Conservation (phyloP, 1,140 invertebrate genomes). For the Drosophila serrata region DNA sequence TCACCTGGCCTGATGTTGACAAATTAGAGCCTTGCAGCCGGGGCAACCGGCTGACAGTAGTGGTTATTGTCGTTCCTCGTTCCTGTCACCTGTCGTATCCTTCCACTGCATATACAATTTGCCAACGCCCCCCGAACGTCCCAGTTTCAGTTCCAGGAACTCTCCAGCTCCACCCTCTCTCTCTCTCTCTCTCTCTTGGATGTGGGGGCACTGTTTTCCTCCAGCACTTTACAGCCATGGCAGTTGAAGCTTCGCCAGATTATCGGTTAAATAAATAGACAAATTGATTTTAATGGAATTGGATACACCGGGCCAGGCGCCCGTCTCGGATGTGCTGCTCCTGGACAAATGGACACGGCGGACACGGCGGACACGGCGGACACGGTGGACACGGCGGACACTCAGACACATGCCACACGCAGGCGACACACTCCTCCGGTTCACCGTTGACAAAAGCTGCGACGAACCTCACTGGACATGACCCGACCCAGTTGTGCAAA, state of each 20-base stretch:
- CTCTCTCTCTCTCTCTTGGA: slow-evolving; percentile 1
- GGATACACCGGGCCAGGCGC: slow-evolving; percentile 56
- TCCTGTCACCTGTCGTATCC: slow-evolving; percentile 47
- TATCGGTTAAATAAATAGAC: slow-evolving; percentile 83
- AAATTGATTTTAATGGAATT: slow-evolving; percentile 84
- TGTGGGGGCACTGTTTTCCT: background rate
- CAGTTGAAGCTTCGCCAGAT: slow-evolving; percentile 65
- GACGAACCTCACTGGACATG: slow-evolving; percentile 55
- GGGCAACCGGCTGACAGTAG: slow-evolving; percentile 29
- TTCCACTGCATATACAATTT: slow-evolving; percentile 58
- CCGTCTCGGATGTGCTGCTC: slow-evolving; percentile 41
- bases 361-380: background rate
- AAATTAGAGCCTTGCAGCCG: slow-evolving; percentile 71
- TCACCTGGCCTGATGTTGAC: slow-evolving; percentile 73
- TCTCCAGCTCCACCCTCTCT: background rate
- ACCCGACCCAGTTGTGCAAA: slow-evolving; percentile 69
- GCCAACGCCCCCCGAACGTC: slow-evolving; percentile 10
- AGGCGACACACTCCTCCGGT: slow-evolving; percentile 21
- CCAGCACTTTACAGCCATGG: slow-evolving; percentile 53
- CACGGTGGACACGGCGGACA: background rate
- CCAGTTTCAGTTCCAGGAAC: slow-evolving; percentile 3
- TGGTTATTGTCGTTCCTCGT: slow-evolving; percentile 23
- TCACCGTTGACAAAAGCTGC: slow-evolving; percentile 37
- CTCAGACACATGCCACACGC: slow-evolving; percentile 46
- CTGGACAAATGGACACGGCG: slow-evolving; percentile 14